Conservation (phyloP, 2,797 vertebrate species). For the Lacerta bilineata region DNA sequence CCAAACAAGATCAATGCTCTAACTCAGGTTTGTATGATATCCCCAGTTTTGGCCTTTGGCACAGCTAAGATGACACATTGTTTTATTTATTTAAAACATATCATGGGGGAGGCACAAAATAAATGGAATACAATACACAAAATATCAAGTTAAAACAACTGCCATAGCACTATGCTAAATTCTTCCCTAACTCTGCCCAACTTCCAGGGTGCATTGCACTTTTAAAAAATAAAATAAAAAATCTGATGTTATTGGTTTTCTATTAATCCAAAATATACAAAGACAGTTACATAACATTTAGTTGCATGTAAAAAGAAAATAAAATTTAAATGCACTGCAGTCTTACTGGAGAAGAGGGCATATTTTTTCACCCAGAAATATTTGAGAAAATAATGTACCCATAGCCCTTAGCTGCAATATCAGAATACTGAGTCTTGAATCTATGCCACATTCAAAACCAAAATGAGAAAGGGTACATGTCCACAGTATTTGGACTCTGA, state of each 20-base stretch:
- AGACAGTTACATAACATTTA: no score
- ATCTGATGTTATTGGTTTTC: no score
- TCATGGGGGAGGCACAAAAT: not conserved
- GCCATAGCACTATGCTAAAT: no score
- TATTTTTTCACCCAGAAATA: not conserved
- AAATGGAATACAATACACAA: not conserved
- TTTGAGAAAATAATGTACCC: not conserved
- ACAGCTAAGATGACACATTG: not conserved
- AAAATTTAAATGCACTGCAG: no score
- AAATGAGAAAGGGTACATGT: not conserved
- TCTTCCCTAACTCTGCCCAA: no score
- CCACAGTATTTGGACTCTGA: not conserved
- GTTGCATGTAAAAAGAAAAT: no score
- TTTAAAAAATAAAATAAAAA: no score
- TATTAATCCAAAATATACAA: no score
- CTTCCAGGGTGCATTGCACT: no score
- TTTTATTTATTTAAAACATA: not conserved
- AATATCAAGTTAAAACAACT: no score
- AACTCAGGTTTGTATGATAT: not conserved
- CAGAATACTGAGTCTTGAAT: not conserved
- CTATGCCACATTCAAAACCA: not conserved
- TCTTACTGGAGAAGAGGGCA: not conserved
- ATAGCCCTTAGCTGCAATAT: not conserved
- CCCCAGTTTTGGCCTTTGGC: not conserved
- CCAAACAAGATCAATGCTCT: not conserved